Conservation (phyloP, 2,888 invertebrate genomes). For the Eupithecia centaureata region DNA sequence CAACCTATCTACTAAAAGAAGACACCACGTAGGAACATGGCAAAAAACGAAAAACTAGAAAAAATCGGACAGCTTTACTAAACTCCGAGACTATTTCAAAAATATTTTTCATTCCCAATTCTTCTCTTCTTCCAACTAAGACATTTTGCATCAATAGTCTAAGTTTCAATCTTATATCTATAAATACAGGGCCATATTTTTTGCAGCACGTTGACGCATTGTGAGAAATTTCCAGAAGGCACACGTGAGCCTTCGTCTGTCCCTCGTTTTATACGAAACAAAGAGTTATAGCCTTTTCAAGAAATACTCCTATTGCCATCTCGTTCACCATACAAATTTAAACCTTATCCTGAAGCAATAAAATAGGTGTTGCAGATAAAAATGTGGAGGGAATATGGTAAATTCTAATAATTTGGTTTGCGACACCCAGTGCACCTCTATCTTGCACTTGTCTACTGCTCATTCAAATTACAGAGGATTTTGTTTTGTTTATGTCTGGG, state of each 20-base stretch:
- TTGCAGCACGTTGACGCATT: conserved; percentile 41
- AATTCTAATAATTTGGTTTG: conserved; percentile 53
- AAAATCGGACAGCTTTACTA: background rate
- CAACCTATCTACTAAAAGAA: too few species aligned
- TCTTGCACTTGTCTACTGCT: conserved; percentile 46
- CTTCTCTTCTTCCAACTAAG: background rate
- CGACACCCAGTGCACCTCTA: conserved; percentile 47
- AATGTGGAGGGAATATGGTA: conserved; percentile 27
- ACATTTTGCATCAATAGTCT: background rate
- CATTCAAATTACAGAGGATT: conserved; percentile 44
- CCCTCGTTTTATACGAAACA: conserved; percentile 53
- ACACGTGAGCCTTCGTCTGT: conserved; percentile 49
- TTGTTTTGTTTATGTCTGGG: conserved; percentile 39
- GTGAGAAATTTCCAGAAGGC: conserved; percentile 43
- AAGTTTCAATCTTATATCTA: conserved; percentile 17
- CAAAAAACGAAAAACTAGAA: too few species aligned
- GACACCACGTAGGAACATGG: too few species aligned
- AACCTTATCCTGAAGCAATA: conserved; percentile 22
- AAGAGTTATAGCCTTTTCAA: conserved; percentile 50
- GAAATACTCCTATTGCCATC: conserved; percentile 46
- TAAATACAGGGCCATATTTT: conserved; percentile 33
- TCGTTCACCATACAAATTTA: conserved; percentile 22
- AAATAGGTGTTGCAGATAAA: background rate
- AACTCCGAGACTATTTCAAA: background rate
- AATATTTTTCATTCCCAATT: background rate